Evolutionary conservation across 2,113 vertebrate genomes (phyloP), one percentile per base, ranked within the genome.

Genomic region (Sterrhoptilus dennistouni): DNA sequence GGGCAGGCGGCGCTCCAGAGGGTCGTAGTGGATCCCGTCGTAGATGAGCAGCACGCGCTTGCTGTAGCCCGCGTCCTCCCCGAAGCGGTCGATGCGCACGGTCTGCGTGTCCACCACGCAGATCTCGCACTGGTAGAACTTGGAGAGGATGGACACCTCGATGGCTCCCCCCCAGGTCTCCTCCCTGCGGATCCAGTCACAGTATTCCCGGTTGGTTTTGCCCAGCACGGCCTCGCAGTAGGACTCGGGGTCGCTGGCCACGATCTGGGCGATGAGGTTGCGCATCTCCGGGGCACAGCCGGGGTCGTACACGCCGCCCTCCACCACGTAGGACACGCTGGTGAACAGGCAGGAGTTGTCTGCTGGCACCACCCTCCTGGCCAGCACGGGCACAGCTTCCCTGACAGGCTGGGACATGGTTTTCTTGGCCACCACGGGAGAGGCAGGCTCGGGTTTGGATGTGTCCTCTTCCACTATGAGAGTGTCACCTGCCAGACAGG

Each of bases 281-380:
- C 99, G 98, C 99, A 99, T 99, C 96, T 99, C 99, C 0, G 99
- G 98, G 12, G 99, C 98, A 4, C 99, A 99, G 2, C 97, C 97
- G 0, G 99, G 98, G 83, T 99, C 99, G 21, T 99, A 98, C 45
- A 99, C 97, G 1, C 99, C 99, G 0, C 99, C 99, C 96, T 99
- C 99, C 71, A 99, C 98, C 74, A 99, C 99, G 29, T 99, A 99
- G 96, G 97, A 98, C 27, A 99, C 97, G n/a, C 99, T 99, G 93
- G 99, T 99, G 97, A 99, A 99, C 83, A 99, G 98, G 93, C 99
- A 99, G 7, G 99, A 99, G 94, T 99, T 99, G 97, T 99, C 99
- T 7, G 99, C 99, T 0, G 99, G 99, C 25, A 99, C 99, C 1
- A 98, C 97, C 5, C 98, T 98, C 28, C 99, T 98, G 12, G 97